A percentile compares a stretch with the other conserved stretches of the same genome.
Evolutionary conservation across 2,113 vertebrate species (phyloP).

Genomic region (Boulengeromyrus knoepffleri): DNA sequence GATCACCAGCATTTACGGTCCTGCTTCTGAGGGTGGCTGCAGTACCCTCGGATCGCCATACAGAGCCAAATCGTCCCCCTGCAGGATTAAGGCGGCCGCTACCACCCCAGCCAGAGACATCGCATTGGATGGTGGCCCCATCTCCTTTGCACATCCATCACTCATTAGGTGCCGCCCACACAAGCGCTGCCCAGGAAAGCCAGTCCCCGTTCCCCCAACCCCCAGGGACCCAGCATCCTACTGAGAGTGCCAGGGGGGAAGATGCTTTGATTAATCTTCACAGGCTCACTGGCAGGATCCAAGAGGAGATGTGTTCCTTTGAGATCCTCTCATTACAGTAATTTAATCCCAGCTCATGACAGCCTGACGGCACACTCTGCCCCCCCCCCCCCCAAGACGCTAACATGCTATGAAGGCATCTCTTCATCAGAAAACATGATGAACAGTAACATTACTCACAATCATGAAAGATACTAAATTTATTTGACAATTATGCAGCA

Average conservation of each 20-base stretch:
- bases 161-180: slow-evolving; percentile 36
- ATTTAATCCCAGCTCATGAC: neutral
- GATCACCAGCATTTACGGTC: neutral
- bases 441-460: neutral
- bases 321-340: neutral
- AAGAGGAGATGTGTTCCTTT: neutral
- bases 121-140: neutral
- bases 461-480: neutral
- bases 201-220: slow-evolving; percentile 18
- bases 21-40: neutral
- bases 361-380: neutral
- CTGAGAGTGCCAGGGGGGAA: slow-evolving; percentile 27
- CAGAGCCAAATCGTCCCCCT: neutral
- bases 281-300: slow-evolving; percentile 25
- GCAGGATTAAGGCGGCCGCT: neutral
- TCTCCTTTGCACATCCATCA: slow-evolving; percentile 18
- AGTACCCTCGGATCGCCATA: neutral
- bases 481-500: neutral
- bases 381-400: neutral
- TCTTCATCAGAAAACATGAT: neutral
- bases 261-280: slow-evolving; percentile 43
- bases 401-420: neutral
- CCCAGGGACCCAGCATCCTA: slow-evolving; percentile 25
- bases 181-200: slow-evolving; percentile 19
- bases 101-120: neutral